phyloP scores from a whole-genome alignment of 2,888 invertebrate genomes.

The Drosophila niveifrons region DNA sequence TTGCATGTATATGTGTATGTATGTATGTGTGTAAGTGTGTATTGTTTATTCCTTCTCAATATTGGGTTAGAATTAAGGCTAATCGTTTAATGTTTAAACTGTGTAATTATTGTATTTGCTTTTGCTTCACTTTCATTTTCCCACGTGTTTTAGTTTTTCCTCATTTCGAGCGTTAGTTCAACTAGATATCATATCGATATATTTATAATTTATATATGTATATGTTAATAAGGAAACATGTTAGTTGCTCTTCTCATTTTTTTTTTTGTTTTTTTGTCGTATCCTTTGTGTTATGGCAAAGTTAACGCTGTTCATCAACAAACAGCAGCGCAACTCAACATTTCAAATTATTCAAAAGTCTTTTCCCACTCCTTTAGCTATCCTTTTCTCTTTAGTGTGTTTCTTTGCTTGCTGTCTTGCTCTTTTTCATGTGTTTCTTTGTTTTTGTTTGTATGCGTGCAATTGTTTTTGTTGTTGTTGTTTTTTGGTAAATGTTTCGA shows the following conservation, averaged over 20 bases:
- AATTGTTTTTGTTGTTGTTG: slow-evolving; percentile 6
- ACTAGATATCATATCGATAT: slow-evolving; percentile 54
- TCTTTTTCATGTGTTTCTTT: slow-evolving; percentile 35
- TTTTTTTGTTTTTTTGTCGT: not conserved
- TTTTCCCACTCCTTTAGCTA: not conserved
- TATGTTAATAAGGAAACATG: slow-evolving; percentile 58
- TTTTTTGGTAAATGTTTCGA: slow-evolving; percentile 8
- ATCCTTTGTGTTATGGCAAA: slow-evolving; percentile 18
- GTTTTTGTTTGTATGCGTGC: not conserved
- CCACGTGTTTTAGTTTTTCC: slow-evolving; percentile 29
- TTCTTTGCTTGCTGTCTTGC: slow-evolving; percentile 26
- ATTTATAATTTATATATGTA: slow-evolving; percentile 11
- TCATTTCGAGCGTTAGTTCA: slow-evolving; percentile 66
- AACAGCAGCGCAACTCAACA: not conserved
- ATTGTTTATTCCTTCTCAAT: slow-evolving; percentile 20
- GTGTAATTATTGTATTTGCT: slow-evolving; percentile 22
- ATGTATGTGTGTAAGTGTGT: slow-evolving; percentile 10
- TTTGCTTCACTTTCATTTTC: slow-evolving; percentile 18
- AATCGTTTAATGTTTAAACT: slow-evolving; percentile 26
- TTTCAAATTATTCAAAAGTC: not conserved
- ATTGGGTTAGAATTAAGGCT: slow-evolving; percentile 31
- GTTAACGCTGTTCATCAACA: slow-evolving; percentile 8
- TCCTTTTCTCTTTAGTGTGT: not conserved
- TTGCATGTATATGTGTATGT: slow-evolving; percentile 14
- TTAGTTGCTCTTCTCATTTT: slow-evolving; percentile 16